A percentile compares a stretch with the other conserved stretches of the same genome.
Evolutionary conservation across 2,888 invertebrate species (phyloP).

Genomic region (Polylopha cassiicola): DNA sequence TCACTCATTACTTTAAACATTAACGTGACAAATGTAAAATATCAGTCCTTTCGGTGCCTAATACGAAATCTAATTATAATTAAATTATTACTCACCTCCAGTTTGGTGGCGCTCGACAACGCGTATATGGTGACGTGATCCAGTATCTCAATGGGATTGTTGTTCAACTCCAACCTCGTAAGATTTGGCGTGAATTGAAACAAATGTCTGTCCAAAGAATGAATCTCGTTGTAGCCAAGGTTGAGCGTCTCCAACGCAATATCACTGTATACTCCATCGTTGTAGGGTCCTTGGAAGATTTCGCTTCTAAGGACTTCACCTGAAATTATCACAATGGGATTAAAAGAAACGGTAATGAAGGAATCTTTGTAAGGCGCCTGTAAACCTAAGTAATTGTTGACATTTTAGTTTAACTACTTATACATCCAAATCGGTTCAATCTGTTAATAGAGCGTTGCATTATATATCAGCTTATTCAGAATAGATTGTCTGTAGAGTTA

Average conservation of each 20-base stretch:
- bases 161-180: slow-evolving; percentile 76
- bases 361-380: no score
- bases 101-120: slow-evolving; percentile 67
- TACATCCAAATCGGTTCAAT: no score
- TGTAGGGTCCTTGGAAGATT: slow-evolving; percentile 82
- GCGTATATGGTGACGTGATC: slow-evolving; percentile 79
- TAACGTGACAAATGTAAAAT: no score
- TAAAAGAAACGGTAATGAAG: no score
- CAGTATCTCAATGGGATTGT: slow-evolving; percentile 78
- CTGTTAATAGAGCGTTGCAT: no score
- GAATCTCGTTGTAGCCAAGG: slow-evolving; percentile 80
- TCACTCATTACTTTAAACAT: no score
- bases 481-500: no score
- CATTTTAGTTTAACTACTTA: no score
- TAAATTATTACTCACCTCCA: slow-evolving; percentile 65
- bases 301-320: slow-evolving; percentile 80
- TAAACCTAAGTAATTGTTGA: no score
- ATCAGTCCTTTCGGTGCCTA: no score
- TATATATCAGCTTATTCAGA: no score
- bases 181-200: slow-evolving; percentile 81
- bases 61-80: slow-evolving; percentile 22
- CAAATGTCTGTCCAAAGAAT: slow-evolving; percentile 77
- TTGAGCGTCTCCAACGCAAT: slow-evolving; percentile 79
- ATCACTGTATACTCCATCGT: slow-evolving; percentile 72
- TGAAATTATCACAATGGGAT: slow-evolving; percentile 51